phyloP scores from a whole-genome alignment of 2,113 vertebrate genomes.

The Muntiacus reevesi region DNA sequence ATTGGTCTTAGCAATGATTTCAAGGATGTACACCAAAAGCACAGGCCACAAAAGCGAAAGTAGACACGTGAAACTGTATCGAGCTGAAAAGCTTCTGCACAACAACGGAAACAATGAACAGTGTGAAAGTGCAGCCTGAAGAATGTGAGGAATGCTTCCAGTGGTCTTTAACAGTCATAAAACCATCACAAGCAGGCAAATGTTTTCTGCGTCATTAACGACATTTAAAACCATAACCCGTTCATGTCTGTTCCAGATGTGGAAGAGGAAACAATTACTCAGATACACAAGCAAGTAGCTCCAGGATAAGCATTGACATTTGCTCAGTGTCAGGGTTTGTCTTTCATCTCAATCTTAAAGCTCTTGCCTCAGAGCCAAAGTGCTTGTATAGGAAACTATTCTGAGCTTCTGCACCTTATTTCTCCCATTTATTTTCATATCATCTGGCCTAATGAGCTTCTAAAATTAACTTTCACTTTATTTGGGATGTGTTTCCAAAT shows the following conservation, averaged over 20 bases:
- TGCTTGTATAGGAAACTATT: slow-evolving; percentile 53
- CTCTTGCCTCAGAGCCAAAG: slow-evolving; percentile 41
- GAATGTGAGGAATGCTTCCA: background rate
- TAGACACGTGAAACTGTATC: background rate
- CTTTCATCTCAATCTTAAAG: background rate
- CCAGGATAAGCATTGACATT: background rate
- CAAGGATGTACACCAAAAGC: background rate
- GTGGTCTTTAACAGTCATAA: slow-evolving; percentile 37
- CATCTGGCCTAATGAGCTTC: slow-evolving; percentile 56
- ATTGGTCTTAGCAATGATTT: background rate
- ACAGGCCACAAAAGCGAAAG: background rate
- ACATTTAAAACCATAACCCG: slow-evolving; percentile 19
- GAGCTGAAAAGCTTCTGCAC: background rate
- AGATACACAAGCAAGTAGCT: background rate
- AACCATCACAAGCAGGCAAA: background rate
- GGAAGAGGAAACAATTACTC: background rate
- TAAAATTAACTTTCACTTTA: slow-evolving; percentile 66
- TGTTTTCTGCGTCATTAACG: background rate
- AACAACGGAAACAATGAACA: background rate
- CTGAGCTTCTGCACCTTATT: background rate
- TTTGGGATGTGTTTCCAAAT: slow-evolving; percentile 68
- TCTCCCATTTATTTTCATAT: slow-evolving; percentile 56
- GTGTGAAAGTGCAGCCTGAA: background rate
- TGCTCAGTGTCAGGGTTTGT: background rate
- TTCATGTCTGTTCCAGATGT: background rate